Conservation (phyloP, 30 jellyfish, hydroid and myxozoan genomes). For the Chrysaora quinquecirrha region DNA sequence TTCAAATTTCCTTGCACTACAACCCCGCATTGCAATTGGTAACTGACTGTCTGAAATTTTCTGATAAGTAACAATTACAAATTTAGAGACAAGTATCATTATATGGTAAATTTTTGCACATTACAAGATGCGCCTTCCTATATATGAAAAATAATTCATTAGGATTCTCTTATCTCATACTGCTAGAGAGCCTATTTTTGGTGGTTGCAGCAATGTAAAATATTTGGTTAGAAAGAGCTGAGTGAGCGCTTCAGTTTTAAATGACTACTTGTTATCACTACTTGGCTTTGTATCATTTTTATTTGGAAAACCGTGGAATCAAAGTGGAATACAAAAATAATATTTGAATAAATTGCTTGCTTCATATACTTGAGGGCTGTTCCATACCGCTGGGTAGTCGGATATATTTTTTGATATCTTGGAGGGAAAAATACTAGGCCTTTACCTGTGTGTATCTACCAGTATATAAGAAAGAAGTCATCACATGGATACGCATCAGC, state of each 20-base stretch:
- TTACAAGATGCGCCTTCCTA: too few species aligned
- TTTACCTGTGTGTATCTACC: slow-evolving; percentile 29
- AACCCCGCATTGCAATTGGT: neutral
- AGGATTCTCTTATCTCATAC: too few species aligned
- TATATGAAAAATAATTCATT: too few species aligned
- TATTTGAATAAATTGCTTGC: neutral
- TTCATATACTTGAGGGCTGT: slow-evolving; percentile 27
- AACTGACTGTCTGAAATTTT: neutral
- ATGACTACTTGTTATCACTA: neutral
- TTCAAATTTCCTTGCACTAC: neutral
- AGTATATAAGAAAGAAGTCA: neutral
- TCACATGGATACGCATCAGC: slow-evolving; percentile 25
- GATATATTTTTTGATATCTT: slow-evolving; percentile 12
- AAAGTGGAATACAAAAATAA: neutral
- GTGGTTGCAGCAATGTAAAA: neutral
- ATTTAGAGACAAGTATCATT: neutral
- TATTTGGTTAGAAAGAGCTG: neutral
- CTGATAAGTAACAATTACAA: neutral
- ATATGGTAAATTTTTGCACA: too few species aligned
- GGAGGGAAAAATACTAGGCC: slow-evolving; percentile 31
- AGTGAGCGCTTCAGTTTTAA: neutral
- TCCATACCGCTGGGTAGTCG: slow-evolving; percentile 18
- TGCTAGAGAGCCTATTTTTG: too few species aligned
- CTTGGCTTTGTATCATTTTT: neutral
- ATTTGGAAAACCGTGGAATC: neutral